These are phyloP conservation scores for Vireo griseus DNA, from an alignment of 2,797 vertebrate species.

Conservation along the genomic window DNA sequence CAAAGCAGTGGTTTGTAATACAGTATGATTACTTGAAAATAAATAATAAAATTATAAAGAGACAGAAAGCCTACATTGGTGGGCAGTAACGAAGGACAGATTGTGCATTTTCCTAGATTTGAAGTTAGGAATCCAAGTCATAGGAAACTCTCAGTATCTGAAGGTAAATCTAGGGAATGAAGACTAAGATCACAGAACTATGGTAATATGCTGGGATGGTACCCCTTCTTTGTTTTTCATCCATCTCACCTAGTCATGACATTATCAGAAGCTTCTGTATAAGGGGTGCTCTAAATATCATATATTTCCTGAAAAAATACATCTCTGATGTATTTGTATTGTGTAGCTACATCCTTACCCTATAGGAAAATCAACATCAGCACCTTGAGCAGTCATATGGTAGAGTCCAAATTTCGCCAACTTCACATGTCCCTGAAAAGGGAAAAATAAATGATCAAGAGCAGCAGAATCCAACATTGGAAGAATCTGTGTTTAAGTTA, in stretches of 20 bases:
- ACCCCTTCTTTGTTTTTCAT: background rate
- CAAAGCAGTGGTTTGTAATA: background rate
- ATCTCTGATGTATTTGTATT: background rate
- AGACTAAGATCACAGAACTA: background rate
- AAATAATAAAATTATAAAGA: background rate
- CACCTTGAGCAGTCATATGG: slow-evolving; percentile 95
- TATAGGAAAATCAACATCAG: slow-evolving; percentile 96
- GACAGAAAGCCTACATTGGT: background rate
- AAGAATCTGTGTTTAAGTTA: background rate
- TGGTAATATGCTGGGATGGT: background rate
- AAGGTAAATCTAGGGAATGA: background rate
- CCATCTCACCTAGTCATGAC: background rate
- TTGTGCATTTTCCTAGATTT: background rate
- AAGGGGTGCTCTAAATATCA: background rate
- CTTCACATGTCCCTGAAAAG: slow-evolving; percentile 87
- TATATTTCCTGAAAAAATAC: background rate
- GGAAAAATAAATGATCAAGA: background rate
- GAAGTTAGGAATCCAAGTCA: background rate
- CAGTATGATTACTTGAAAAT: background rate
- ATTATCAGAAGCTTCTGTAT: background rate
- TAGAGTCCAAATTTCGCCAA: slow-evolving; percentile 97
- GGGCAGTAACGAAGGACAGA: fast-evolving
- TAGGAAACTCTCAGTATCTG: background rate
- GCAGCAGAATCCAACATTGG: background rate
- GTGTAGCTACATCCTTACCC: slow-evolving; percentile 77